Percentiles rank a stretch among this genome's conserved stretches.
Evolutionary conservation across 1,140 invertebrate genomes (phyloP).

Genomic region (Holotrichia oblita): DNA sequence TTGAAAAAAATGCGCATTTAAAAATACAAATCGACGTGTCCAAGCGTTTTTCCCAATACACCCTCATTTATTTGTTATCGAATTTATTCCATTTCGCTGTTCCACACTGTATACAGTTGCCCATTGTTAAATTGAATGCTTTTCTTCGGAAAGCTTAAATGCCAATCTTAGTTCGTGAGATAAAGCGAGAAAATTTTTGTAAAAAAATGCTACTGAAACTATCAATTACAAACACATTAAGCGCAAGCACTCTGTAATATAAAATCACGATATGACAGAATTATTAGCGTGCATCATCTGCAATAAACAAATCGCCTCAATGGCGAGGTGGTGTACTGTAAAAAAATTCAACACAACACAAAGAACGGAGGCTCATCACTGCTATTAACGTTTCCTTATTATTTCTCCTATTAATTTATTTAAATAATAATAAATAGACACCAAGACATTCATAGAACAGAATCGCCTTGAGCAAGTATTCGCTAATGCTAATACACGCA

Average conservation of each 20-base stretch:
- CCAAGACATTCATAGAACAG: neutral
- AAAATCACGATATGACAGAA: neutral
- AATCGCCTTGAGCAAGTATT: neutral
- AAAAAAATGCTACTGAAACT: neutral
- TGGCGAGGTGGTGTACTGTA: neutral
- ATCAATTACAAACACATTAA: conserved; percentile 9
- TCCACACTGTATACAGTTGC: no score
- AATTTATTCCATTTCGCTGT: no score
- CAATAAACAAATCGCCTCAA: conserved; percentile 7
- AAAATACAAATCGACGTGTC: no score
- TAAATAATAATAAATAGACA: conserved; percentile 1
- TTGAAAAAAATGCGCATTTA: no score
- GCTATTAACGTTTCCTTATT: conserved; percentile 6
- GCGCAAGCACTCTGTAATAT: neutral
- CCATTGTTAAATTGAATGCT: no score
- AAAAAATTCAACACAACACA: neutral
- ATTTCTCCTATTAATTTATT: neutral
- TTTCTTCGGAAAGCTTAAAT: no score
- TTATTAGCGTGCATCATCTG: neutral
- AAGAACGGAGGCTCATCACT: neutral
- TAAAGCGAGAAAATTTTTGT: neutral
- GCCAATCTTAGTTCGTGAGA: neutral
- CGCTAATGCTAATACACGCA: no score
- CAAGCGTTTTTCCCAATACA: no score
- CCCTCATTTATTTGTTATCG: no score